A percentile compares a stretch with the other conserved stretches of the same genome.
Conservation (phyloP, 1,140 invertebrate genomes). For the Diplogasteroides magnus region DNA sequence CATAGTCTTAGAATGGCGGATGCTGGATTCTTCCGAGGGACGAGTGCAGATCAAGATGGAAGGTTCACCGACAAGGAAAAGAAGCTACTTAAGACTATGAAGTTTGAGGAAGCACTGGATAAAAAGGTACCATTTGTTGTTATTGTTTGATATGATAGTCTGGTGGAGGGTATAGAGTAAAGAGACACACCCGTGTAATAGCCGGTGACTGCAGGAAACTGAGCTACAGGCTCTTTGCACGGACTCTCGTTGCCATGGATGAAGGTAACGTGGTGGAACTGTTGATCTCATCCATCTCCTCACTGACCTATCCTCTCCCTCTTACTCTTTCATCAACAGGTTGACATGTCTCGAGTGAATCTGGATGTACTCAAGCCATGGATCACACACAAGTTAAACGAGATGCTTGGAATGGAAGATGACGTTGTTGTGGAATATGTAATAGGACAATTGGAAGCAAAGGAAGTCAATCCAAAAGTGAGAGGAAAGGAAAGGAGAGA, state of each 20-base stretch:
- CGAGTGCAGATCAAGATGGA: slow-evolving; percentile 94
- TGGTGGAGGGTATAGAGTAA: background rate
- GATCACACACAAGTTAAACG: slow-evolving; percentile 92
- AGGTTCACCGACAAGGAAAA: slow-evolving; percentile 98
- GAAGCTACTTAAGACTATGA: slow-evolving; percentile 96
- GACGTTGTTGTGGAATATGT: slow-evolving; percentile 97
- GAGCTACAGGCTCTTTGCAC: background rate
- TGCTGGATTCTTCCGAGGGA: slow-evolving; percentile 69
- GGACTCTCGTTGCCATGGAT: background rate
- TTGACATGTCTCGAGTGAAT: slow-evolving; percentile 97
- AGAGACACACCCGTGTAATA: background rate
- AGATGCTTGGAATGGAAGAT: slow-evolving; percentile 91
- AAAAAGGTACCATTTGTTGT: slow-evolving; percentile 69
- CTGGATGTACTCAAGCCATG: slow-evolving; percentile 95
- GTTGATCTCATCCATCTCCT: too few species aligned
- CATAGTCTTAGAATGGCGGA: slow-evolving; percentile 42
- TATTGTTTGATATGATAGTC: background rate
- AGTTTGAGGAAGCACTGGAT: slow-evolving; percentile 83
- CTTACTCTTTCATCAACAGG: too few species aligned
- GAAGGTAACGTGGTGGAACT: background rate
- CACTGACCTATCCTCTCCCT: too few species aligned
- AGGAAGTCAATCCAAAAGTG: slow-evolving; percentile 84
- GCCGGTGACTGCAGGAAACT: background rate
- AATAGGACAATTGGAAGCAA: slow-evolving; percentile 86
- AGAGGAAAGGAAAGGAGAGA: too few species aligned